Conservation (phyloP, 2,113 vertebrate genomes). For the Cyprinodon brontotheroides region DNA sequence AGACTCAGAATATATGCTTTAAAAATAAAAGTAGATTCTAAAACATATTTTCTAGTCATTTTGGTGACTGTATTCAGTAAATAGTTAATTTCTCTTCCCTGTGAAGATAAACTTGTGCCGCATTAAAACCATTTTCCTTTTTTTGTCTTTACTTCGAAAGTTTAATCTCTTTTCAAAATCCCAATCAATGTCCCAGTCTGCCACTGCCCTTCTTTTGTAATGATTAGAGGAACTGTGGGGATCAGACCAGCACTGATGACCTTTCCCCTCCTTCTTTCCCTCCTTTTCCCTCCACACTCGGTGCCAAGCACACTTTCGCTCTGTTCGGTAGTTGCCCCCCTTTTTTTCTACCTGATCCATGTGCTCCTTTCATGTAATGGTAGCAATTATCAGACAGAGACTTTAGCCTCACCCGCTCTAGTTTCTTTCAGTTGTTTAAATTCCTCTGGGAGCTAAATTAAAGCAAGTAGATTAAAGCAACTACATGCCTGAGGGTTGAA, state of each 20-base stretch:
- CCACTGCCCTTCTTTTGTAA: constrained; percentile 74
- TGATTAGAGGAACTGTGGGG: constrained; percentile 68
- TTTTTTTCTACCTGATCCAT: neutral
- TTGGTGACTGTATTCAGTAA: neutral
- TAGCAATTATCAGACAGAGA: neutral
- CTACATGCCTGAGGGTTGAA: neutral
- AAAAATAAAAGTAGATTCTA: neutral
- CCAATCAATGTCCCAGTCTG: constrained; percentile 17
- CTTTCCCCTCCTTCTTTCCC: constrained; percentile 45
- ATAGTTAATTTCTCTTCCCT: neutral
- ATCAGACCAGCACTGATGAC: constrained; percentile 67
- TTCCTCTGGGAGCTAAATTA: neutral
- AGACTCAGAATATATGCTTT: neutral
- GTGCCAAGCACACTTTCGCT: constrained; percentile 25
- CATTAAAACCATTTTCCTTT: neutral
- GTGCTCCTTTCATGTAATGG: neutral
- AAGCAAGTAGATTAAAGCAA: neutral
- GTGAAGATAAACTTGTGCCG: neutral
- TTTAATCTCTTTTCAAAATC: neutral
- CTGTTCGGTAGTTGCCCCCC: constrained; percentile 1
- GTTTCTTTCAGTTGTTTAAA: neutral
- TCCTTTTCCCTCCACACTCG: constrained; percentile 20
- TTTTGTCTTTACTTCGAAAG: constrained; percentile 3
- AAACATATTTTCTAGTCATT: neutral
- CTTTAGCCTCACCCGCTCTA: neutral